A percentile compares a stretch with the other conserved stretches of the same genome.
Conservation (phyloP, 2,797 vertebrate species). For the Eospalax fontanierii region DNA sequence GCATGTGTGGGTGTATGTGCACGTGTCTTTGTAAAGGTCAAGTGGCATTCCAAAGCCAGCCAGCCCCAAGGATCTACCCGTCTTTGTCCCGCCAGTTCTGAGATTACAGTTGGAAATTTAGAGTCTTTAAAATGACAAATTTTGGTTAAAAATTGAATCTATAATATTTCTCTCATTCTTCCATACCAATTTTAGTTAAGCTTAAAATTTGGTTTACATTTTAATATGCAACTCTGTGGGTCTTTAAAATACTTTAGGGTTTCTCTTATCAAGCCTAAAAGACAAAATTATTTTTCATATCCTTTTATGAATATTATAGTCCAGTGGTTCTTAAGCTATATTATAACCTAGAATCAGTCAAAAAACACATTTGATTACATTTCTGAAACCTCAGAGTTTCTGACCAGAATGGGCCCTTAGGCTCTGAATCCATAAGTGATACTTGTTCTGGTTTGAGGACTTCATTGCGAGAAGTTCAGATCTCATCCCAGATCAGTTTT, state of each 20-base stretch:
- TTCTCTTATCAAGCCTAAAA: not conserved
- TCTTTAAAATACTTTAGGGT: not conserved
- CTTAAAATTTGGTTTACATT: not conserved
- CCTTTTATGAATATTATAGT: not conserved
- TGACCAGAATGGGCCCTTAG: not conserved
- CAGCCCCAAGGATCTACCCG: too few species aligned
- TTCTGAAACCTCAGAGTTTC: not conserved
- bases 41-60: not conserved
- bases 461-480: not conserved
- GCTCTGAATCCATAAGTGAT: not conserved
- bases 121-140: not conserved
- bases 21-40: not conserved
- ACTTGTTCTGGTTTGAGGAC: not conserved
- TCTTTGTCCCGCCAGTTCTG: too few species aligned
- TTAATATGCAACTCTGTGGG: not conserved
- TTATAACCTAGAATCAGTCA: not conserved
- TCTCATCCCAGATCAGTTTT: too few species aligned
- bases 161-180: not conserved
- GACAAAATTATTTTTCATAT: not conserved
- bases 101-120: not conserved
- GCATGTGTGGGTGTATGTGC: too few species aligned
- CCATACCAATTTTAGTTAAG: not conserved
- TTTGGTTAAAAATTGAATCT: not conserved
- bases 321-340: not conserved
- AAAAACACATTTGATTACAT: not conserved